Conservation (phyloP, 35 echinoderm and acorn worm species). For the Stichopus chloronotus region DNA sequence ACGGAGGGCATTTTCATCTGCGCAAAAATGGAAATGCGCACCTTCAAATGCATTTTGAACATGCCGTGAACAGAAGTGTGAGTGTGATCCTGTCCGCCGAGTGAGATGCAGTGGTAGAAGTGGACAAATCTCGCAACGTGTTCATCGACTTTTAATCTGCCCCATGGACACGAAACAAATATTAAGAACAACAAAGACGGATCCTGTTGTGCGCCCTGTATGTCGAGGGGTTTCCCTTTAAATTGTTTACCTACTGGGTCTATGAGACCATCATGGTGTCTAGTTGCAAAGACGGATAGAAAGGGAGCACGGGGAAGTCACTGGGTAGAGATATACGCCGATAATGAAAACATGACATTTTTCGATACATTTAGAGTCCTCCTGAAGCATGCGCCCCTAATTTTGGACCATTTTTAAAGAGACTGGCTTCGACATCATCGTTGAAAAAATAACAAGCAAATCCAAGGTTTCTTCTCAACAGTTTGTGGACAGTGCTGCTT, state of each 20-base stretch:
- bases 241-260: background rate
- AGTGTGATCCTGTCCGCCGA: conserved; percentile 79
- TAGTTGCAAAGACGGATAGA: conserved; percentile 15
- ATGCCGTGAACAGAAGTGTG: conserved; percentile 49
- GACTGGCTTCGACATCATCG: background rate
- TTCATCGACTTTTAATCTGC: conserved; percentile 4
- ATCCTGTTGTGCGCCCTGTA: background rate
- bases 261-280: conserved; percentile 10
- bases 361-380: conserved; percentile 24
- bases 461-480: conserved; percentile 18
- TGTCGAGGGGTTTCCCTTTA: conserved; percentile 59
- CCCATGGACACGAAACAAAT: conserved; percentile 36
- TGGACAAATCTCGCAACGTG: conserved; percentile 77
- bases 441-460: conserved; percentile 8
- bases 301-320: conserved; percentile 9
- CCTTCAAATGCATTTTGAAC: conserved; percentile 70
- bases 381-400: conserved; percentile 23
- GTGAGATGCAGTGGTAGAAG: conserved; percentile 75
- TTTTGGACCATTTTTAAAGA: conserved; percentile 65
- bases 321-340: conserved; percentile 10
- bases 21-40: conserved; percentile 65
- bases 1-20: conserved; percentile 72
- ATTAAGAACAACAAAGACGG: conserved; percentile 21
- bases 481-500: conserved; percentile 25
- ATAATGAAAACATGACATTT: conserved; percentile 41